Conservation (phyloP, 2,797 vertebrate species). For the Leontopithecus rosalia region DNA sequence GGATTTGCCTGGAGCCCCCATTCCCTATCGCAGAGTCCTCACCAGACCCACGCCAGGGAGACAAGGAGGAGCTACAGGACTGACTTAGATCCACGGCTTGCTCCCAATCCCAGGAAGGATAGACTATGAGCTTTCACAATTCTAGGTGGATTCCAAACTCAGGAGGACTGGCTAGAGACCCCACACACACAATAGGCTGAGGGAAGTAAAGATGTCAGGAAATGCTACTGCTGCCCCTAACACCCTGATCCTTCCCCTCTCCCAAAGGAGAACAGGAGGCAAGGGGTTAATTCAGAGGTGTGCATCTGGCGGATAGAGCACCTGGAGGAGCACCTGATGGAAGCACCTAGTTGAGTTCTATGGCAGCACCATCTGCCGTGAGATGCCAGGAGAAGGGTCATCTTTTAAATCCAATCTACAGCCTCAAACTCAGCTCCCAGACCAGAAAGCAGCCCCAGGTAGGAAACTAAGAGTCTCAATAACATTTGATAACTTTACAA, state of each 20-base stretch:
- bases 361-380: too few species aligned
- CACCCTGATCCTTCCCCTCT: background rate
- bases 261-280: background rate
- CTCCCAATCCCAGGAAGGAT: background rate
- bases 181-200: background rate
- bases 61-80: background rate
- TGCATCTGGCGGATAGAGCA: background rate
- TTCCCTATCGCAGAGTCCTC: background rate
- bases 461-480: background rate
- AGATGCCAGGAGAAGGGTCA: background rate
- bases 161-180: background rate
- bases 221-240: background rate
- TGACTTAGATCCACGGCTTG: background rate
- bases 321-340: background rate
- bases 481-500: background rate
- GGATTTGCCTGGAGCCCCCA: background rate
- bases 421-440: background rate
- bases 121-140: background rate
- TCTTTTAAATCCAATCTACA: background rate
- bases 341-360: background rate
- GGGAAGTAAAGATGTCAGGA: background rate
- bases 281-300: rapidly evolving
- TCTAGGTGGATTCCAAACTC: background rate
- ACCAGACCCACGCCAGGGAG: background rate
- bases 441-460: background rate